These are phyloP conservation scores for Oryzias curvinotus DNA, from an alignment of 2,113 vertebrate genomes.

Conservation along the genomic window DNA sequence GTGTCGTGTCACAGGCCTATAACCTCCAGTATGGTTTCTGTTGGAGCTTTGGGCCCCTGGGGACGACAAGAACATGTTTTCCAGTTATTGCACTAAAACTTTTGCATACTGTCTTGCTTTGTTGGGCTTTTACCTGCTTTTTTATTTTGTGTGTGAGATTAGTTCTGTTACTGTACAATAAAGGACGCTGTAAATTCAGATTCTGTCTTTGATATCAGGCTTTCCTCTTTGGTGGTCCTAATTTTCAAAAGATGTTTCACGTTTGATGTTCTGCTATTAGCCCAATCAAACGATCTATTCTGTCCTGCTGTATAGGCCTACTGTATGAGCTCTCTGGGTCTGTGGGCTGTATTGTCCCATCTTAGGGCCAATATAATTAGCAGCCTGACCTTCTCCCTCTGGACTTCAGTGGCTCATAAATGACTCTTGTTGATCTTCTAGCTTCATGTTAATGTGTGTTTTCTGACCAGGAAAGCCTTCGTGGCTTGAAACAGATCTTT, in stretches of 20 bases:
- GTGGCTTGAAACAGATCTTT: too few species aligned
- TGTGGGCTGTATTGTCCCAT: constrained; percentile 56
- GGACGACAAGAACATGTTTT: too few species aligned
- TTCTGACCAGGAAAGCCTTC: too few species aligned
- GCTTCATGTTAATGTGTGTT: constrained; percentile 16
- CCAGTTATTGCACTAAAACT: too few species aligned
- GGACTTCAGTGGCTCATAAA: constrained; percentile 47
- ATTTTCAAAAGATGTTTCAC: constrained; percentile 50
- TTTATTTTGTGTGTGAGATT: too few species aligned
- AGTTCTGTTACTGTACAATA: too few species aligned
- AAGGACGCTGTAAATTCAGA: not conserved
- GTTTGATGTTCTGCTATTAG: constrained; percentile 69
- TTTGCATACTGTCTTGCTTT: too few species aligned
- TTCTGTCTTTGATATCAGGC: not conserved
- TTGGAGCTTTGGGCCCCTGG: too few species aligned
- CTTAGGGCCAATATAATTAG: constrained; percentile 66
- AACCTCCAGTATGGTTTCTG: too few species aligned
- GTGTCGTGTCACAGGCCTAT: too few species aligned
- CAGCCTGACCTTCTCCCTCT: constrained; percentile 61
- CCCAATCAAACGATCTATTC: constrained; percentile 60
- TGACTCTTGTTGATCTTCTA: constrained; percentile 44
- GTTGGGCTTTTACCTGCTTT: too few species aligned
- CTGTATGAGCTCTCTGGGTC: constrained; percentile 53
- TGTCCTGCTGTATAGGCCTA: constrained; percentile 51
- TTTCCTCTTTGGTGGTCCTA: constrained; percentile 62